phyloP scores from a whole-genome alignment of 2,113 vertebrate species.

The Macaca nemestrina region DNA sequence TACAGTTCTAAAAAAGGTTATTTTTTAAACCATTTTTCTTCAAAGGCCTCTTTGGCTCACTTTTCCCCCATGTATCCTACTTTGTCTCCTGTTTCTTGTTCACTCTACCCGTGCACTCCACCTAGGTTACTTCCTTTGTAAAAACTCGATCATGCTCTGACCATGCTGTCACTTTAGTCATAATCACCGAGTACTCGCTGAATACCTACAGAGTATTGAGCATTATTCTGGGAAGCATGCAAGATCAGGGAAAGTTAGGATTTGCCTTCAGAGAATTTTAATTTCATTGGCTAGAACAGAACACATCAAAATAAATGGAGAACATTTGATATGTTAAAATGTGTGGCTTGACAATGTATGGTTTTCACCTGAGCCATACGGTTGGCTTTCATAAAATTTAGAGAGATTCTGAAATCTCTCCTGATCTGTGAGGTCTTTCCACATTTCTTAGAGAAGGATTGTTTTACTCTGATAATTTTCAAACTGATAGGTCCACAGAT shows the following conservation, averaged over 20 bases:
- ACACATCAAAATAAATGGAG: not conserved
- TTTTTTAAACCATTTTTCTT: not conserved
- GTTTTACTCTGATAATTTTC: not conserved
- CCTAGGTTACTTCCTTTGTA: not conserved
- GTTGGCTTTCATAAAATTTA: not conserved
- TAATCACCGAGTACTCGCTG: not conserved
- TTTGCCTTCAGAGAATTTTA: not conserved
- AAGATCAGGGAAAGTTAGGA: not conserved
- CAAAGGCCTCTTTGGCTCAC: not conserved
- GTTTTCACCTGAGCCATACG: not conserved
- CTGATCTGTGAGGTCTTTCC: not conserved
- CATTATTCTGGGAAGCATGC: not conserved
- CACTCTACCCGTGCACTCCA: not conserved
- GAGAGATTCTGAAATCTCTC: not conserved
- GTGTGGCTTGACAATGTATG: not conserved
- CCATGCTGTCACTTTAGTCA: not conserved
- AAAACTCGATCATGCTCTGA: not conserved
- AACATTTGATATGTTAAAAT: not conserved
- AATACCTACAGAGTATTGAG: not conserved
- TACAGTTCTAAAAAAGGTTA: not conserved
- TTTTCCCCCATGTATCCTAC: rapidly evolving
- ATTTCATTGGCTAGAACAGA: not conserved
- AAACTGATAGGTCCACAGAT: not conserved
- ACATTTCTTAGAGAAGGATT: not conserved
- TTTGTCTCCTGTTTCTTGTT: not conserved